Evolutionary conservation across 1,140 invertebrate genomes (phyloP).

Genomic region (Stegodyphus dumicola): DNA sequence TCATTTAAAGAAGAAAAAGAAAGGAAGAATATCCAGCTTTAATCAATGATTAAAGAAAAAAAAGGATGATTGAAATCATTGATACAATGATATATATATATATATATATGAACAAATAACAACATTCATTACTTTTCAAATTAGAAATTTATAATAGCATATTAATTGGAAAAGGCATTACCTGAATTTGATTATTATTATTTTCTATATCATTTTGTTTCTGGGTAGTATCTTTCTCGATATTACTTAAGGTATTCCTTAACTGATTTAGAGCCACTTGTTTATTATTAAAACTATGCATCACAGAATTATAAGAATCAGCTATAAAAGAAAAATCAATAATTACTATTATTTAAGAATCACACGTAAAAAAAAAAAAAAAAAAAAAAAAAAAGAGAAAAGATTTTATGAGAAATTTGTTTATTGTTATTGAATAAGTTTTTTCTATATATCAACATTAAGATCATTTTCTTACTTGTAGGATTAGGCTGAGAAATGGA

Average conservation of each 20-base stretch:
- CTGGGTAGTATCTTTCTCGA: constrained; percentile 76
- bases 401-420: constrained; percentile 11
- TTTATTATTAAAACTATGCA: constrained; percentile 80
- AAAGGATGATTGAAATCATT: no score
- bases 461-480: constrained; percentile 53
- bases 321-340: constrained; percentile 65
- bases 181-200: constrained; percentile 78
- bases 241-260: constrained; percentile 77
- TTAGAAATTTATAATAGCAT: no score
- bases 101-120: no score
- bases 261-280: constrained; percentile 87
- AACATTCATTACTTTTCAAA: no score
- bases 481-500: constrained; percentile 50
- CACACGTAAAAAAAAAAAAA: no score
- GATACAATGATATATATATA: no score
- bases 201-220: constrained; percentile 86
- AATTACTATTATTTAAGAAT: no score
- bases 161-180: constrained; percentile 24
- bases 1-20: no score
- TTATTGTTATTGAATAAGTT: background rate
- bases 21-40: no score
- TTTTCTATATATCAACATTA: no score
- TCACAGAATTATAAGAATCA: constrained; percentile 76
- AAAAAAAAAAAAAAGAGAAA: no score
- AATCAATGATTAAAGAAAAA: no score